Evolutionary conservation across 2,888 invertebrate genomes (phyloP).

Genomic region (Macaria notata): DNA sequence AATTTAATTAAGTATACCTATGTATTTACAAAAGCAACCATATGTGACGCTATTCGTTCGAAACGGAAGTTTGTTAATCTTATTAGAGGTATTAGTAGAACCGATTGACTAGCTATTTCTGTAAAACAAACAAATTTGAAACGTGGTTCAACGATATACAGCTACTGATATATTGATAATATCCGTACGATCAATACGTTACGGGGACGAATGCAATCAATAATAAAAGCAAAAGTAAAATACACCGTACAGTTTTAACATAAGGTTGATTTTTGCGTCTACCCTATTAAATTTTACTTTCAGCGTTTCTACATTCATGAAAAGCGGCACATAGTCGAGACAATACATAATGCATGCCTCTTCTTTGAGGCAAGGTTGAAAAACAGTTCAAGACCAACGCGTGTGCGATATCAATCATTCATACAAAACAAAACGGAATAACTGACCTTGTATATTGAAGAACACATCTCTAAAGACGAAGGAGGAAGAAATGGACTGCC

Average conservation of each 20-base stretch:
- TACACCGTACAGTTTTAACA: too few relatives aligned
- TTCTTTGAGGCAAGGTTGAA: slow-evolving; percentile 13
- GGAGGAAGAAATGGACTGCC: slow-evolving; percentile 31
- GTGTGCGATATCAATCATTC: slow-evolving; percentile 9
- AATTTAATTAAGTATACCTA: too few relatives aligned
- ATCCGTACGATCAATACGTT: slow-evolving; percentile 9
- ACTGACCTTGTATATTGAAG: slow-evolving; percentile 51
- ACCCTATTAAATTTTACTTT: slow-evolving; percentile 4
- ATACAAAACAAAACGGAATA: slow-evolving; percentile 3
- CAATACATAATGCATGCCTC: slow-evolving; percentile 17
- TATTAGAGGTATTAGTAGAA: slow-evolving; percentile 20
- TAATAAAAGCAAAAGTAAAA: too few relatives aligned
- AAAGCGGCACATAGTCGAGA: slow-evolving; percentile 9
- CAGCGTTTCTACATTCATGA: slow-evolving; percentile 9
- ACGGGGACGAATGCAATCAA: slow-evolving; percentile 11
- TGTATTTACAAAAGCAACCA: too few relatives aligned
- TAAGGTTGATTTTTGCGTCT: too few relatives aligned
- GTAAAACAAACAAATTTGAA: slow-evolving; percentile 5
- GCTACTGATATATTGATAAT: slow-evolving; percentile 10
- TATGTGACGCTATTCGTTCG: slow-evolving; percentile 14
- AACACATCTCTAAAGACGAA: slow-evolving; percentile 43
- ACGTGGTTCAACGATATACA: slow-evolving; percentile 1
- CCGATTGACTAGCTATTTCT: slow-evolving; percentile 19
- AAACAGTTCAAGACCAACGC: slow-evolving; percentile 20
- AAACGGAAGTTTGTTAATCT: slow-evolving; percentile 34